phyloP scores from a whole-genome alignment of 2,888 invertebrate genomes.

The Nemotelus pantherinus region DNA sequence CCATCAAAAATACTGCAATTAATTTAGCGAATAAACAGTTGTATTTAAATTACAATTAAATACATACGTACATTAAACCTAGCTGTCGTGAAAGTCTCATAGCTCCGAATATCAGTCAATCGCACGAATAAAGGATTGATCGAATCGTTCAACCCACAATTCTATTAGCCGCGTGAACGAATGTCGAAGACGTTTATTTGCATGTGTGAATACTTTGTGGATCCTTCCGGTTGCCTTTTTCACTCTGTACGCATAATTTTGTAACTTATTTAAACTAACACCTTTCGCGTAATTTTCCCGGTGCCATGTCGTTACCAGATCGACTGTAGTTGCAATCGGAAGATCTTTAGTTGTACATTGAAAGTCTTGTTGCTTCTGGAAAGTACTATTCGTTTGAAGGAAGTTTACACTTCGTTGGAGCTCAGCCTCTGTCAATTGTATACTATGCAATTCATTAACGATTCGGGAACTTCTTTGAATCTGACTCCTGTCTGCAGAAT shows the following conservation, averaged over 20 bases:
- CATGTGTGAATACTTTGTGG: constrained; percentile 17
- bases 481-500: constrained; percentile 16
- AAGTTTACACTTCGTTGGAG: constrained; percentile 7
- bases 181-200: constrained; percentile 18
- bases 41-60: too few relatives aligned
- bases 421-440: neutral
- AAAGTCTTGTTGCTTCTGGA: constrained; percentile 32
- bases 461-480: neutral
- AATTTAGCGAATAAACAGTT: too few relatives aligned
- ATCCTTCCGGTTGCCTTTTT: constrained; percentile 24
- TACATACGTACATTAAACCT: too few relatives aligned
- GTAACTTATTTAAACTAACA: constrained; percentile 12
- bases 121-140: neutral
- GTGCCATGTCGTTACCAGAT: neutral
- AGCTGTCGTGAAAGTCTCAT: too few relatives aligned
- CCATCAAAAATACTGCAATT: too few relatives aligned
- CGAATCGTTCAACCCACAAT: constrained; percentile 1
- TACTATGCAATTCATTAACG: neutral
- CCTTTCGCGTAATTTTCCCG: neutral
- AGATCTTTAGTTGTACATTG: neutral
- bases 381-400: neutral
- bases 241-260: constrained; percentile 24
- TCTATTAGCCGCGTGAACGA: constrained; percentile 23
- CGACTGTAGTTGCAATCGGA: constrained; percentile 2
- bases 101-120: too few relatives aligned